phyloP scores from a whole-genome alignment of 2,797 vertebrate genomes.

The Cossypha polioptera region DNA sequence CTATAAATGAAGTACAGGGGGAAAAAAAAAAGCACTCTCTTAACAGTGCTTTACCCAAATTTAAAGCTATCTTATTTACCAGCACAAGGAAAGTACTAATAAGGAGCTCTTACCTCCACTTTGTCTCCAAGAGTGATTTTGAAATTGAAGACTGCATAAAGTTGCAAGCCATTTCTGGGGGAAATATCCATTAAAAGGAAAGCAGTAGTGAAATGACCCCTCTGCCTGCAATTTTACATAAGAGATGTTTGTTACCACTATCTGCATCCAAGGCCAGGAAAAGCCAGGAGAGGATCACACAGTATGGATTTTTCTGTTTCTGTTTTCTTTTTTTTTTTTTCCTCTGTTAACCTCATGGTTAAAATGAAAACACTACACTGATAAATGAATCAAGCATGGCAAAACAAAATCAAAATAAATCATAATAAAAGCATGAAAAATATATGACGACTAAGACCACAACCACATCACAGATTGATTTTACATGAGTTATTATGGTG shows the following conservation, averaged over 20 bases:
- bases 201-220: not conserved
- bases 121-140: not conserved
- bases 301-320: not conserved
- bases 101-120: not conserved
- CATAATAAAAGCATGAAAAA: not conserved
- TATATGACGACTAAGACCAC: not conserved
- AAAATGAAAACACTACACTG: not conserved
- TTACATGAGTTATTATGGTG: not conserved
- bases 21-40: not conserved
- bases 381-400: not conserved
- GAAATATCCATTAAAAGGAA: not conserved
- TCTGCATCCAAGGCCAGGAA: not conserved
- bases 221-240: not conserved
- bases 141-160: not conserved
- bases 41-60: not conserved
- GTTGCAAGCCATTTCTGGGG: not conserved
- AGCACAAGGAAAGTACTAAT: not conserved
- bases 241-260: not conserved
- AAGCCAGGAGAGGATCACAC: not conserved
- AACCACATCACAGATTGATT: not conserved
- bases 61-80: not conserved
- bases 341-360: not conserved
- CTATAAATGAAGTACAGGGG: not conserved
- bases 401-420: not conserved
- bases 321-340: accelerated